Evolutionary conservation across 2,797 vertebrate species (phyloP).

Genomic region (Lemur catta): DNA sequence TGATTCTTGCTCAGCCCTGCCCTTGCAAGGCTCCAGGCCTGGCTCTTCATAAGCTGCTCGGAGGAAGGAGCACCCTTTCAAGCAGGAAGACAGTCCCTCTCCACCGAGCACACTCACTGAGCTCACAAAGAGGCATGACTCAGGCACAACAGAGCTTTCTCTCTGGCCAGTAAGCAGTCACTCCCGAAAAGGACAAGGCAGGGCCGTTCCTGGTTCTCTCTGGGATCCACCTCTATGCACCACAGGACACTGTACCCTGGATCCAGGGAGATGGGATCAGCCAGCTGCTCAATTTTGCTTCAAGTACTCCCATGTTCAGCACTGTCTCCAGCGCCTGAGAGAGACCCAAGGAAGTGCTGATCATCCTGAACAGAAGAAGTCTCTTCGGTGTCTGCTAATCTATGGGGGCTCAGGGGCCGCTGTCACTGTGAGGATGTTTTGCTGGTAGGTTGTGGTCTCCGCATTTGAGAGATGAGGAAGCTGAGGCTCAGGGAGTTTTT

Average conservation of each 20-base stretch:
- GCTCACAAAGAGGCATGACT: not conserved
- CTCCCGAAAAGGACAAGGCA: not conserved
- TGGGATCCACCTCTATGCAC: not conserved
- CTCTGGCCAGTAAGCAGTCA: accelerated
- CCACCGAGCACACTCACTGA: not conserved
- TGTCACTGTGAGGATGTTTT: not conserved
- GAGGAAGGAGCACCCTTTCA: not conserved
- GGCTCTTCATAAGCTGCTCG: not conserved
- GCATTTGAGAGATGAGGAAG: not conserved
- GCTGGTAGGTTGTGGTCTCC: not conserved
- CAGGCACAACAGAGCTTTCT: not conserved
- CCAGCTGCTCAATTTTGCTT: not conserved
- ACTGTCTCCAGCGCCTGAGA: not conserved
- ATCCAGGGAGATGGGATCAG: not conserved
- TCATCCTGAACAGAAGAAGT: not conserved
- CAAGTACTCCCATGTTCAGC: not conserved
- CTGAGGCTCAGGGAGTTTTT: not conserved
- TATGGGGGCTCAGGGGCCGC: not conserved
- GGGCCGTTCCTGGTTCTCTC: not conserved
- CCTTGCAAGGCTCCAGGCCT: not conserved
- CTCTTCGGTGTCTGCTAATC: not conserved
- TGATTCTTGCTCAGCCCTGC: accelerated
- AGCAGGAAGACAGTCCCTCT: not conserved
- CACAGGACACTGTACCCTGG: not conserved
- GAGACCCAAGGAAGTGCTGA: not conserved